These are phyloP conservation scores for Andricus quercusramuli DNA, from an alignment of 2,888 invertebrate genomes.

Conservation along the genomic window DNA sequence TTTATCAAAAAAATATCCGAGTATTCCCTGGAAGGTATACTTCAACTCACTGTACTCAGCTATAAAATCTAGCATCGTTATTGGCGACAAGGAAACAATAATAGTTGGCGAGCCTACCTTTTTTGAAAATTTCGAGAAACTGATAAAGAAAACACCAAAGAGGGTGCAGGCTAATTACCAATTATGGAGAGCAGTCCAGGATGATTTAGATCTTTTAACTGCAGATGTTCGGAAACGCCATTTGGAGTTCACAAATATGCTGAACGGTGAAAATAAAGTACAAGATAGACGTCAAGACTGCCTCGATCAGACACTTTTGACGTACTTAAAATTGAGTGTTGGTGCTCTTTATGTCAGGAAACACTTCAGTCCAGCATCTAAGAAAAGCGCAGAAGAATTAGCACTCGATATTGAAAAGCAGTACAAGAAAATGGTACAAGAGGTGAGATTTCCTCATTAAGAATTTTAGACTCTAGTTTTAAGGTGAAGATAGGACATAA, in stretches of 20 bases:
- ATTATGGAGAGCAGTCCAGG: constrained; percentile 79
- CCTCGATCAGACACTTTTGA: constrained; percentile 88
- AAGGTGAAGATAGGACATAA: too few relatives aligned
- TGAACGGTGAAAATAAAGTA: constrained; percentile 73
- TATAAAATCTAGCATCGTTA: constrained; percentile 82
- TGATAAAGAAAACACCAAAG: background rate
- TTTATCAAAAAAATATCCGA: constrained; percentile 57
- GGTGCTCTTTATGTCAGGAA: constrained; percentile 92
- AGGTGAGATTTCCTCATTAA: too few relatives aligned
- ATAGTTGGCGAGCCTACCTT: constrained; percentile 88
- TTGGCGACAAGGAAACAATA: constrained; percentile 81
- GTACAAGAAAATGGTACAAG: too few relatives aligned
- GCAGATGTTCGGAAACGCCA: constrained; percentile 70
- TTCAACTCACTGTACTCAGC: constrained; percentile 83
- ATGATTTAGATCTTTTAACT: constrained; percentile 72
- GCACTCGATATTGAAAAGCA: too few relatives aligned
- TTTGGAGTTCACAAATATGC: constrained; percentile 70
- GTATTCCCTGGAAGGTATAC: constrained; percentile 88
- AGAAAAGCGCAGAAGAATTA: too few relatives aligned
- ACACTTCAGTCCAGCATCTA: constrained; percentile 81
- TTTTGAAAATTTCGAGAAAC: too few relatives aligned
- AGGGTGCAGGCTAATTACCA: constrained; percentile 80
- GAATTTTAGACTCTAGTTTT: too few relatives aligned
- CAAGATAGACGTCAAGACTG: constrained; percentile 90
- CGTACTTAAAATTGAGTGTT: constrained; percentile 85